Evolutionary conservation across 2,797 vertebrate species (phyloP).

Genomic region (Hirundo rustica): DNA sequence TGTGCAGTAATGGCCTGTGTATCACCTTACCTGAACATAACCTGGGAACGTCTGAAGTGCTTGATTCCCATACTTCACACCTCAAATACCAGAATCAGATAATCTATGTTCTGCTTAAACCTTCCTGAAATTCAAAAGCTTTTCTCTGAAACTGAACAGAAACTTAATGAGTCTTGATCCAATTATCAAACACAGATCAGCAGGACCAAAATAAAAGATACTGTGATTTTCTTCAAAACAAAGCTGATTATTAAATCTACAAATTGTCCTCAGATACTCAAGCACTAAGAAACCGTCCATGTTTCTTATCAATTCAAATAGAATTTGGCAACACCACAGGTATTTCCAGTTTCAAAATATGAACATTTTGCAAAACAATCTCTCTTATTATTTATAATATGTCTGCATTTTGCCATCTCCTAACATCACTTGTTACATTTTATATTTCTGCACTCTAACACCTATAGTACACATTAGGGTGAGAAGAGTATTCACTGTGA

Average conservation of each 20-base stretch:
- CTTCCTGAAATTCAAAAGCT: background rate
- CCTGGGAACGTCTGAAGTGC: background rate
- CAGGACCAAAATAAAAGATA: background rate
- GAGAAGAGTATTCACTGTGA: background rate
- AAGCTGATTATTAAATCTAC: background rate
- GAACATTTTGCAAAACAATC: background rate
- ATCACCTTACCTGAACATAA: rapidly evolving
- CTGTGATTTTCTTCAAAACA: background rate
- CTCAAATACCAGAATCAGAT: background rate
- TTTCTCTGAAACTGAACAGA: background rate
- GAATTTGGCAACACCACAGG: background rate
- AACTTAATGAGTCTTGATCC: background rate
- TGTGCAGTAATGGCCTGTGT: background rate
- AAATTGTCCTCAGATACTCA: background rate
- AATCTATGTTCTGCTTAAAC: background rate
- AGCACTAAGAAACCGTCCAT: background rate
- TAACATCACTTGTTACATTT: background rate
- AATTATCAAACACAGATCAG: background rate
- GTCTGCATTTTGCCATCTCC: background rate
- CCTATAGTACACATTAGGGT: rapidly evolving
- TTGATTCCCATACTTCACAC: background rate
- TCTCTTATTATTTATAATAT: background rate
- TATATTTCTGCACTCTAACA: background rate
- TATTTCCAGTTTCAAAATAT: background rate
- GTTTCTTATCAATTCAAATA: background rate